Evolutionary conservation across 2,113 vertebrate species (phyloP).

Genomic region (Aspiorhynchus laticeps): DNA sequence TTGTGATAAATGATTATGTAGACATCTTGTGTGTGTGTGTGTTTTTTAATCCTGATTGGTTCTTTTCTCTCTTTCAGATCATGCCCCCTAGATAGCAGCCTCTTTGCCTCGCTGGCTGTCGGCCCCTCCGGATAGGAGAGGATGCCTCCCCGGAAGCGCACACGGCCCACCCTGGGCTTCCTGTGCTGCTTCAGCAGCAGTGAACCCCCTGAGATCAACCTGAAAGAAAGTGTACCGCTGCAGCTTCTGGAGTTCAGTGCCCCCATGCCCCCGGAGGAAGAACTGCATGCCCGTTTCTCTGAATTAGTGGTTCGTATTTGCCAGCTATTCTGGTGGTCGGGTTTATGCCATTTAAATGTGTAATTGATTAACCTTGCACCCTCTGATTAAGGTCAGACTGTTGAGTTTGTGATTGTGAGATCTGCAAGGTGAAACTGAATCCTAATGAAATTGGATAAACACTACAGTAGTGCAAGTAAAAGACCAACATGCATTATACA

Average conservation of each 20-base stretch:
- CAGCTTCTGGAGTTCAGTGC: slow-evolving; percentile 94
- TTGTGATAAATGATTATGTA: background rate
- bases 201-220: slow-evolving; percentile 92
- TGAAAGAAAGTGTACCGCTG: slow-evolving; percentile 91
- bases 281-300: slow-evolving; percentile 91
- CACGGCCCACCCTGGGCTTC: slow-evolving; percentile 90
- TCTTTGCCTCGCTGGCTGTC: slow-evolving; percentile 54
- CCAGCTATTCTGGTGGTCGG: background rate
- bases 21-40: background rate
- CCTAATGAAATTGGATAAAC: too few relatives aligned
- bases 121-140: slow-evolving; percentile 66
- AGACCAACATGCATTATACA: too few relatives aligned
- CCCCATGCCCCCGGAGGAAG: slow-evolving; percentile 90
- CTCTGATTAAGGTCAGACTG: too few relatives aligned
- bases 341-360: background rate
- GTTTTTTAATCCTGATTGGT: background rate
- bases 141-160: slow-evolving; percentile 96
- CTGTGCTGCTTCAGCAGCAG: slow-evolving; percentile 93
- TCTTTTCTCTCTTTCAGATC: slow-evolving; percentile 74
- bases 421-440: too few relatives aligned
- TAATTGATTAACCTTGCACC: too few relatives aligned
- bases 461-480: too few relatives aligned
- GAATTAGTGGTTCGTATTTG: slow-evolving; percentile 94
- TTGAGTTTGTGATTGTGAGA: too few relatives aligned
- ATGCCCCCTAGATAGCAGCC: slow-evolving; percentile 87